A percentile compares a stretch with the other conserved stretches of the same genome.
phyloP scores from a whole-genome alignment of 2,113 vertebrate species.

The Cariama cristata region DNA sequence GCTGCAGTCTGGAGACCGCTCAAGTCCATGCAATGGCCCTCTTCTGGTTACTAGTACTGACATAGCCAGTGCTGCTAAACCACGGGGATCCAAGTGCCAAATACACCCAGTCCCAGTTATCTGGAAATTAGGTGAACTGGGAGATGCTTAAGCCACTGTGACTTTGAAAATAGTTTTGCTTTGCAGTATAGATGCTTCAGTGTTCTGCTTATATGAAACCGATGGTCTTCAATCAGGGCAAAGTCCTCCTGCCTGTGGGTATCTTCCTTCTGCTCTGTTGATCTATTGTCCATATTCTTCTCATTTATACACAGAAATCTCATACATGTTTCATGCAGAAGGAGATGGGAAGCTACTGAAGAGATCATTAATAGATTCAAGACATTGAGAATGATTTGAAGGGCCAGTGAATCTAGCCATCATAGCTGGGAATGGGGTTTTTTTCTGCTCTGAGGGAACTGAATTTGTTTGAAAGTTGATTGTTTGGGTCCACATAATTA shows the following conservation, averaged over 20 bases:
- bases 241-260: neutral
- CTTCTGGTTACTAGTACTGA: neutral
- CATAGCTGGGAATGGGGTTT: rapidly evolving
- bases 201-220: neutral
- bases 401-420: neutral
- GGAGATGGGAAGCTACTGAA: neutral
- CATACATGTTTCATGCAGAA: neutral
- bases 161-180: neutral
- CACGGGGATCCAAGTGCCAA: neutral
- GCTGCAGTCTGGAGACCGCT: neutral
- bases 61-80: neutral
- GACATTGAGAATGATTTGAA: neutral
- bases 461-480: neutral
- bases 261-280: neutral
- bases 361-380: neutral
- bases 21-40: neutral
- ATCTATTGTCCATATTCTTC: neutral
- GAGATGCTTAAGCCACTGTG: neutral
- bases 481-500: neutral
- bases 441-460: neutral
- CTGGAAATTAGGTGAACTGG: neutral
- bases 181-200: neutral
- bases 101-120: neutral
- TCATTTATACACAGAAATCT: neutral
- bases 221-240: neutral